Evolutionary conservation across 2,797 vertebrate genomes (phyloP).

Genomic region (Microtus agrestis): DNA sequence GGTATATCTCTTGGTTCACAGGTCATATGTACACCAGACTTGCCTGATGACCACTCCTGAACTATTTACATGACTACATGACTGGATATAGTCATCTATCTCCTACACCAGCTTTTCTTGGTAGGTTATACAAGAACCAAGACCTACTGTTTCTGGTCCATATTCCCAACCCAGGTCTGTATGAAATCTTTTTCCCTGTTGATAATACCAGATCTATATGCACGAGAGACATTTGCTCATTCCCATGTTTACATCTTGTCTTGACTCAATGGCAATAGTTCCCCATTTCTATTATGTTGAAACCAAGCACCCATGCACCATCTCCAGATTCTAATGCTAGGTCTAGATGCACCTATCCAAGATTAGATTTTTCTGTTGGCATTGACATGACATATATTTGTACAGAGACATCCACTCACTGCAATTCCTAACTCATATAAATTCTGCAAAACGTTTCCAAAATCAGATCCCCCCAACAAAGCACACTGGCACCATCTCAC

Average conservation of each 20-base stretch:
- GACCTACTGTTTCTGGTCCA: background rate
- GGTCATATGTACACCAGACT: background rate
- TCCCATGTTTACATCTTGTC: background rate
- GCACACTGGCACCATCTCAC: background rate
- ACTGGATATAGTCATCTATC: background rate
- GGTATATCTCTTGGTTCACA: background rate
- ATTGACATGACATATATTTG: background rate
- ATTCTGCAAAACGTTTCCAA: background rate
- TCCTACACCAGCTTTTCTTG: background rate
- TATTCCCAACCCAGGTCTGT: background rate
- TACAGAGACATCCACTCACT: background rate
- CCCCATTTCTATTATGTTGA: background rate
- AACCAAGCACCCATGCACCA: background rate
- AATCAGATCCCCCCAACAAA: background rate
- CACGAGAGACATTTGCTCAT: background rate
- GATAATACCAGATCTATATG: background rate
- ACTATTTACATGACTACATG: background rate
- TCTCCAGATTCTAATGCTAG: background rate
- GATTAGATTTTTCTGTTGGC: background rate
- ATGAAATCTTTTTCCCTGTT: background rate
- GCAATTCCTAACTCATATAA: background rate
- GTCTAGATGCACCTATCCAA: background rate
- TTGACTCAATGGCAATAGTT: background rate
- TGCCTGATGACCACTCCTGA: background rate
- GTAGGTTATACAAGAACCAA: background rate